Evolutionary conservation across 2,113 vertebrate species (phyloP).

Genomic region (Orcinus orca): DNA sequence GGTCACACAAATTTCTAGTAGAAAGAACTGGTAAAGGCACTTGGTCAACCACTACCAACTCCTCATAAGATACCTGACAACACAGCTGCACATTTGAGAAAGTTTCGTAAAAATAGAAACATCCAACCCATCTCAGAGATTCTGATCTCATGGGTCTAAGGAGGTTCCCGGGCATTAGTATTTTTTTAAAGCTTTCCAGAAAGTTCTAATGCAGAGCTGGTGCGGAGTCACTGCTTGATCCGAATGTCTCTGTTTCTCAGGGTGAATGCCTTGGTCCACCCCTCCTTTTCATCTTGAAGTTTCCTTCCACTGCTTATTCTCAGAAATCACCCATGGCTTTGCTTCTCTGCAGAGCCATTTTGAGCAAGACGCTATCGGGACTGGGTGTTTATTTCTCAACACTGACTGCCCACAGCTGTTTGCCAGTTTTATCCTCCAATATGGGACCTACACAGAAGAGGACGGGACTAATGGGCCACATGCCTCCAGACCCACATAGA

Average conservation of each 20-base stretch:
- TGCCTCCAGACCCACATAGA: neutral
- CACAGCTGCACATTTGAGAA: accelerated
- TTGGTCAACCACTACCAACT: neutral
- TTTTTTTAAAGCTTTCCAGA: neutral
- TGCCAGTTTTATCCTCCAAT: neutral
- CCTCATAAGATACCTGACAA: neutral
- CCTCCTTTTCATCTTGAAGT: neutral
- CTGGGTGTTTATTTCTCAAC: neutral
- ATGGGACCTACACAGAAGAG: neutral
- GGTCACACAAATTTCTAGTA: neutral
- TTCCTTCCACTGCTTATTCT: neutral
- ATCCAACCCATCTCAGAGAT: neutral
- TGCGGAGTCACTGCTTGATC: neutral
- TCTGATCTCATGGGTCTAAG: neutral
- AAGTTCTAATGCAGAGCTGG: neutral
- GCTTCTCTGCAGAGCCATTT: neutral
- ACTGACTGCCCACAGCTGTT: neutral
- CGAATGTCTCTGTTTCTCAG: neutral
- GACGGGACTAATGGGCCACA: neutral
- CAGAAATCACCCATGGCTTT: neutral
- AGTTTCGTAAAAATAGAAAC: neutral
- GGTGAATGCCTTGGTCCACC: accelerated
- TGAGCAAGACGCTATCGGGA: neutral
- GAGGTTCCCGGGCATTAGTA: neutral
- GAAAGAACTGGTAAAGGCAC: neutral